Percentiles rank a stretch among this genome's conserved stretches.
Evolutionary conservation across 1,140 invertebrate species (phyloP).

Genomic region (Plectus sambesii): DNA sequence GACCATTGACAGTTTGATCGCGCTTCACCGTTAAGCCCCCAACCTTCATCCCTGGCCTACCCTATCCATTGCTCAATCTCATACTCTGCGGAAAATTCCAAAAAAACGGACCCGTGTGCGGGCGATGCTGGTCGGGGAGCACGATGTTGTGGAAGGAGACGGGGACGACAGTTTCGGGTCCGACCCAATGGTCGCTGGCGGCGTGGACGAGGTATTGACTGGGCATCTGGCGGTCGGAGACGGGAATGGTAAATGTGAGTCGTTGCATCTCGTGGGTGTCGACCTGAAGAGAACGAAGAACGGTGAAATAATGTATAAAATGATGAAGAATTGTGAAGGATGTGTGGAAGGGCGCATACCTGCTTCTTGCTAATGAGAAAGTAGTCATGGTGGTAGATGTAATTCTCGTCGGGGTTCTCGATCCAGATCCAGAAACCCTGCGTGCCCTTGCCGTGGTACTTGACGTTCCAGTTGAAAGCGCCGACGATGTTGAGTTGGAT

Average conservation of each 20-base stretch:
- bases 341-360: conserved; percentile 51
- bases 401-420: conserved; percentile 81
- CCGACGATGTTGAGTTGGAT: conserved; percentile 70
- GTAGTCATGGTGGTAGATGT: conserved; percentile 90
- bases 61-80: too few relatives aligned
- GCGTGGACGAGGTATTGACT: conserved; percentile 78
- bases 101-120: conserved; percentile 85
- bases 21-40: too few relatives aligned
- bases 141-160: conserved; percentile 79
- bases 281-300: conserved; percentile 49
- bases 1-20: too few relatives aligned
- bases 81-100: too few relatives aligned
- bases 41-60: too few relatives aligned
- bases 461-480: conserved; percentile 79
- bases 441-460: conserved; percentile 66
- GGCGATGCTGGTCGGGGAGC: conserved; percentile 77
- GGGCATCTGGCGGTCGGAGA: conserved; percentile 70
- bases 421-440: conserved; percentile 97
- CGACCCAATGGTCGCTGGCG: conserved; percentile 79
- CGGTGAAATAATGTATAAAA: conserved; percentile 13
- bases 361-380: conserved; percentile 76
- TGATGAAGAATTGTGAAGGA: neutral
- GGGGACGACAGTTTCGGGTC: conserved; percentile 60
- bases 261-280: conserved; percentile 62
- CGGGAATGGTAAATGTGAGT: conserved; percentile 86